Evolutionary conservation across 2,888 invertebrate species (phyloP), one percentile per base, ranked within the genome.

Genomic region (Blastobasis adustella): DNA sequence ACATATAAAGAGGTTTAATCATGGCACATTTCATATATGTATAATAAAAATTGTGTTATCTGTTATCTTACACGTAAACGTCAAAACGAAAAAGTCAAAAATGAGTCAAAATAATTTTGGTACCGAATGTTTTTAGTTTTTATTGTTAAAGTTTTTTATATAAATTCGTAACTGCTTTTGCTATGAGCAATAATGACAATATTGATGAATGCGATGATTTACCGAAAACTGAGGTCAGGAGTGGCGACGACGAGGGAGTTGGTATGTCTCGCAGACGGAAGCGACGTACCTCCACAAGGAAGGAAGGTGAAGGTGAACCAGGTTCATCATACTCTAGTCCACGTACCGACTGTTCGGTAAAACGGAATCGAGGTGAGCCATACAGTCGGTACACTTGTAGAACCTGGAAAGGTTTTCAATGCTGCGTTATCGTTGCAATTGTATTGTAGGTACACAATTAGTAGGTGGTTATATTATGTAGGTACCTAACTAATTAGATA

Each of bases 71-170:
- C 10, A 8, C n/a, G 41, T 40, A 8, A 7, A 6, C n/a, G n/a
- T 37, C 38, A 36, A 48, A 40, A 8, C 39, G 10, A 50, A 41
- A 23, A 47, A 44, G 47, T 44, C 51, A 51, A 51, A 51, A 47
- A 47, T 44, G 51, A 41, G 46, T 49, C 52, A 49, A 44, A 40
- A 8, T 49, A 49, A 39, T 51, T 52, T 49, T 51, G 48, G 23
- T 49, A 52, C 45, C 38, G 37, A 49, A 52, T 43, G 49, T 46
- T 49, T 49, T 49, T 9, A 10, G 42, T 10, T 42, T 42, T 42
- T 8, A 42, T 10, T 40, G 6, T 40, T 40, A 40, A 10, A 42
- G 42, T n/a, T 42, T 42, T 42, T 42, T 9, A n/a, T 42, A 42
- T n/a, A 42, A 42, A n/a, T 42, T n/a, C 42, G 5, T 42, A 42